phyloP scores from a whole-genome alignment of 2,888 invertebrate species.

The Tenthredo amoena region DNA sequence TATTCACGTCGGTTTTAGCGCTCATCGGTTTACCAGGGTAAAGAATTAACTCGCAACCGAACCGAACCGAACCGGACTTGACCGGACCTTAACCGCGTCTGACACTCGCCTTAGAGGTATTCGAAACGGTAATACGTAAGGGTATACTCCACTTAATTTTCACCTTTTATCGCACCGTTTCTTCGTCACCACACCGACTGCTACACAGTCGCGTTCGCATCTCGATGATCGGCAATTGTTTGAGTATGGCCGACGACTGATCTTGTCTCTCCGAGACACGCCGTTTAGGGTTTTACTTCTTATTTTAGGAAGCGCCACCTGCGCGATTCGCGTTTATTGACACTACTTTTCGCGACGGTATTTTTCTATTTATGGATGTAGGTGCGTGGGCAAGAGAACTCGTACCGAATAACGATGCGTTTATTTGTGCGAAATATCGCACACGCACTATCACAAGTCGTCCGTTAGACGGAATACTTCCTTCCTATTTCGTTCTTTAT shows the following conservation, averaged over 20 bases:
- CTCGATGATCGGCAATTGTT: constrained; percentile 71
- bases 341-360: not conserved
- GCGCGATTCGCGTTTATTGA: constrained; percentile 12
- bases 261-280: not conserved
- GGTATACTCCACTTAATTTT: not conserved
- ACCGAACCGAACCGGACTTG: not conserved
- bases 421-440: not conserved
- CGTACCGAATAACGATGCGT: constrained; percentile 3
- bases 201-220: constrained; percentile 54
- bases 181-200: constrained; percentile 60
- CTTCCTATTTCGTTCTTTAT: constrained; percentile 23
- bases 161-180: constrained; percentile 63
- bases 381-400: not conserved
- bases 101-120: not conserved
- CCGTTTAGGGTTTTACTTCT: not conserved
- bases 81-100: not conserved
- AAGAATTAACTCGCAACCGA: constrained; percentile 1
- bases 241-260: constrained; percentile 71
- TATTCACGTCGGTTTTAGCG: constrained; percentile 94
- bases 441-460: not conserved
- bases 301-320: constrained; percentile 20
- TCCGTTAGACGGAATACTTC: constrained; percentile 6
- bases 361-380: not conserved
- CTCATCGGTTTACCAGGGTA: constrained; percentile 81
- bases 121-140: not conserved